These are phyloP conservation scores for Microcebus griseorufus DNA, from an alignment of 2,113 vertebrate species.

Conservation along the genomic window DNA sequence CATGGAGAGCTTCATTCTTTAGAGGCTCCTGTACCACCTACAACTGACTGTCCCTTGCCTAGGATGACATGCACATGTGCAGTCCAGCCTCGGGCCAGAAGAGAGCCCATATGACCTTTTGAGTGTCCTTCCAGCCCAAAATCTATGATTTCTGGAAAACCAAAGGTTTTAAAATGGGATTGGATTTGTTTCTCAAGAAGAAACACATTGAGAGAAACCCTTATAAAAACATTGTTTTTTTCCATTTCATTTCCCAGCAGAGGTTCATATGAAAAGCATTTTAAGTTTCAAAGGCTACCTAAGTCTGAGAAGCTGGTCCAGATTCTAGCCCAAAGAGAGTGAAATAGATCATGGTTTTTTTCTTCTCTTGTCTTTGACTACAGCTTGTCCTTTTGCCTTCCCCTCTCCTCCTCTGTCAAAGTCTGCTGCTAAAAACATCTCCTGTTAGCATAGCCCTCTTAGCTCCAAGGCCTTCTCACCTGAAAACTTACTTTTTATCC, in stretches of 20 bases:
- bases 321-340: conserved; percentile 29
- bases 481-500: not conserved
- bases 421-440: not conserved
- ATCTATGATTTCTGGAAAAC: conserved; percentile 33
- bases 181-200: conserved; percentile 68
- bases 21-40: not conserved
- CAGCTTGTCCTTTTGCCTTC: not conserved
- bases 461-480: not conserved
- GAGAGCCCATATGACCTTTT: not conserved
- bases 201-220: conserved; percentile 15
- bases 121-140: conserved; percentile 27
- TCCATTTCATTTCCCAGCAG: conserved; percentile 49
- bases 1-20: no score
- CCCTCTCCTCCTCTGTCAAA: not conserved
- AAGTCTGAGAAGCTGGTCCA: conserved; percentile 4
- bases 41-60: not conserved
- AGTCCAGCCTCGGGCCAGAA: not conserved
- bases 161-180: conserved; percentile 11
- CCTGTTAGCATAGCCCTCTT: not conserved
- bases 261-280: conserved; percentile 48
- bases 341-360: not conserved
- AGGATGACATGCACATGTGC: not conserved
- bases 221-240: conserved; percentile 53
- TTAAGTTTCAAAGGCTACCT: conserved; percentile 57
- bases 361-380: conserved; percentile 16